Evolutionary conservation across 2,797 vertebrate genomes (phyloP), one percentile per base, ranked within the genome.

Genomic region (Pempheris klunzingeri): DNA sequence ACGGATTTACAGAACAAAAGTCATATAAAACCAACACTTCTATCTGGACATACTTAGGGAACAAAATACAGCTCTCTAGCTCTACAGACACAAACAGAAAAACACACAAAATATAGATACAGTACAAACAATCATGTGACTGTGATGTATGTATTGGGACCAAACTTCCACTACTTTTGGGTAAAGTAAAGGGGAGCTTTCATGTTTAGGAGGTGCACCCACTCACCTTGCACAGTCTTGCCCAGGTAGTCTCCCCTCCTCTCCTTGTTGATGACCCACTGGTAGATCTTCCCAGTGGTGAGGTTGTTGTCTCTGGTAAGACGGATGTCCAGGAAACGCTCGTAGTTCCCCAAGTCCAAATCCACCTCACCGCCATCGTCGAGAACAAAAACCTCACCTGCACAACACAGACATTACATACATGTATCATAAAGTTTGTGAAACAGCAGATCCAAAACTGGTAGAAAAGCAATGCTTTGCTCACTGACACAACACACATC

Each of bases 341-440:
- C 98, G 2, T 99, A 99, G 92, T 99, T 99, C 12, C 98, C 98
- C 36, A 99, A 94, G 77, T 99, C 98, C 77, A 99, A 92, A 86
- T 99, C 98, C 43, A 99, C 98, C n/a, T 99, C 97, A 2, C 97
- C 98, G 1, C 98, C 98, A 69, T 99, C 98, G 34, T 99, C 98
- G 0, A 99, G 93, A 83, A 99, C 98, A 86, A 98, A 99, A 61
- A 99, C 98, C 76, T 99, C 97, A 32, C 98, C 98, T 99, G 90
- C 0, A 61, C 18, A 50, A 24, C 26, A 52, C 3, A 80, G 72
- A 47, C 17, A 65, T 34, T 17, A 22, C 0, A 22, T 46, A 3
- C 0, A 30, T 36, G 58, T 11, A 43, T 22, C 24, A 28, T 0
- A 7, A 3, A 4, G 7, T 60, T 3, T 18, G 22, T 32, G 22